These are phyloP conservation scores for Eriocheir sinensis DNA, from an alignment of 1,140 invertebrate genomes.

Conservation along the genomic window DNA sequence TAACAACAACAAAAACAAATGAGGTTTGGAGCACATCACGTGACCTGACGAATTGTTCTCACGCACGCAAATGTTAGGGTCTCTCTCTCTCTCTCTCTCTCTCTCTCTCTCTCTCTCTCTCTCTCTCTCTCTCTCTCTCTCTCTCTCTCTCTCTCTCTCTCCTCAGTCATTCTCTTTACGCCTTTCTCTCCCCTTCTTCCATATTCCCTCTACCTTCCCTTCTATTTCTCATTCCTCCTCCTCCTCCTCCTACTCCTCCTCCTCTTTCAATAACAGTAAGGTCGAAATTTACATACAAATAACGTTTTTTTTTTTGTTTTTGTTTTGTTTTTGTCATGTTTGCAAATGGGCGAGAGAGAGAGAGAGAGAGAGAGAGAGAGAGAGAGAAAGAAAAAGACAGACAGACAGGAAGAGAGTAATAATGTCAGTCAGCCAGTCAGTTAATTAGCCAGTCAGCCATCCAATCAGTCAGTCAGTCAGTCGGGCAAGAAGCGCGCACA, in stretches of 20 bases:
- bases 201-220: background rate
- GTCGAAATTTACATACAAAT: slow-evolving; percentile 4
- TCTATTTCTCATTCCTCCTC: background rate
- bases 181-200: background rate
- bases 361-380: slow-evolving; percentile 11
- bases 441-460: no score
- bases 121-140: slow-evolving; percentile 41
- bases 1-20: no score
- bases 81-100: background rate
- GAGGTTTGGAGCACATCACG: background rate
- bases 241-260: background rate
- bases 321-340: background rate
- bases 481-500: no score
- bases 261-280: background rate
- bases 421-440: no score
- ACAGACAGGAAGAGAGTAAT: no score
- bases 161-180: background rate
- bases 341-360: background rate
- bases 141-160: slow-evolving; percentile 30
- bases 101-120: slow-evolving; percentile 30
- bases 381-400: background rate
- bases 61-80: background rate
- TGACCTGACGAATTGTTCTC: background rate
- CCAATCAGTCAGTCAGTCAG: no score
- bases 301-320: background rate